Evolutionary conservation across 2,113 vertebrate species (phyloP).

Genomic region (Hoplias malabaricus): DNA sequence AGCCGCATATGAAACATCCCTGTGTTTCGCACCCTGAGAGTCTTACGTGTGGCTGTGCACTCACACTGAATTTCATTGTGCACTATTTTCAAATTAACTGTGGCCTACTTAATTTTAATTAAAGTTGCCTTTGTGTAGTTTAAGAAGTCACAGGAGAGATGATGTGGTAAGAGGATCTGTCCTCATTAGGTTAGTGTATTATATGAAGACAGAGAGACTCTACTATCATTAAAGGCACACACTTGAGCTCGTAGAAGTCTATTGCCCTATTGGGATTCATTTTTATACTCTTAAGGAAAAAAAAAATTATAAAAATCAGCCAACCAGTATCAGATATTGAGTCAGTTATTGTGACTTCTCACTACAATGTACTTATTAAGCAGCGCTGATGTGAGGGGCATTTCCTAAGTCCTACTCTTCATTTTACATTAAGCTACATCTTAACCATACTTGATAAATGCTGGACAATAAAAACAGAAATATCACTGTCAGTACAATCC

Average conservation of each 20-base stretch:
- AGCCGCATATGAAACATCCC: slow-evolving; percentile 17
- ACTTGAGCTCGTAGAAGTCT: slow-evolving; percentile 12
- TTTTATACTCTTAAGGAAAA: slow-evolving; percentile 10
- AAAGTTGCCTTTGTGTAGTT: slow-evolving; percentile 63
- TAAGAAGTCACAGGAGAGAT: slow-evolving; percentile 58
- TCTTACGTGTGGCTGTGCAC: slow-evolving; percentile 41
- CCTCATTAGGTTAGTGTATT: slow-evolving; percentile 59
- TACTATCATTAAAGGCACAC: slow-evolving; percentile 25
- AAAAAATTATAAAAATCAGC: neutral
- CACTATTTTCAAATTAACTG: slow-evolving; percentile 62
- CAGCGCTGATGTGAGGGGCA: neutral
- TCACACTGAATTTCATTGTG: slow-evolving; percentile 52
- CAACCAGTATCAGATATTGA: neutral
- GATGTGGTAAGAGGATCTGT: slow-evolving; percentile 58
- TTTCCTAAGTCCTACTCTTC: neutral
- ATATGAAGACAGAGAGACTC: slow-evolving; percentile 56
- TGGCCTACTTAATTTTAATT: slow-evolving; percentile 71
- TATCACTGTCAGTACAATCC: neutral
- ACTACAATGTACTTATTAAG: neutral
- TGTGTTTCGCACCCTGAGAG: slow-evolving; percentile 7
- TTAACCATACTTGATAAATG: neutral
- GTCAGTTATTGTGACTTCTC: neutral
- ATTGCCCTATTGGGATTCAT: slow-evolving; percentile 18
- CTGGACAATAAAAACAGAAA: neutral
- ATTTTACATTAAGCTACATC: neutral